These are phyloP conservation scores for Sturnus vulgaris DNA, from an alignment of 2,113 vertebrate species.

Conservation along the genomic window DNA sequence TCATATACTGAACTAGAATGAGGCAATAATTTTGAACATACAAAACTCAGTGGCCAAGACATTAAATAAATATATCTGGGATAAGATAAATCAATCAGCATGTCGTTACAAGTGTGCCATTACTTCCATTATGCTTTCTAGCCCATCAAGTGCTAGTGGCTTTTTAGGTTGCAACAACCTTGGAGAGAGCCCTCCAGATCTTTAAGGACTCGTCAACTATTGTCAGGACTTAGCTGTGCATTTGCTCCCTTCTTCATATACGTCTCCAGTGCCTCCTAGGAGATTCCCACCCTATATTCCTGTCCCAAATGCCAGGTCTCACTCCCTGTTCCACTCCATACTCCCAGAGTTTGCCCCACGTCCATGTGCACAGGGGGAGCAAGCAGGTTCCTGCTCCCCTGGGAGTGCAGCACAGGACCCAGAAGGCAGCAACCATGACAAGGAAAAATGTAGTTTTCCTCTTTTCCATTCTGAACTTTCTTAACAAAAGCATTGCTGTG, in stretches of 20 bases:
- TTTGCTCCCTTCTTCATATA: neutral
- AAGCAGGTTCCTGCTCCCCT: neutral
- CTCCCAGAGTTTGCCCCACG: neutral
- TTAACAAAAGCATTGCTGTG: neutral
- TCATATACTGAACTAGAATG: neutral
- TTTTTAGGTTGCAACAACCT: neutral
- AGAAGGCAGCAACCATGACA: neutral
- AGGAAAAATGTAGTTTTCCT: neutral
- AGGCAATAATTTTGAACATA: neutral
- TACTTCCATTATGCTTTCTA: neutral
- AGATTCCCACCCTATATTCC: neutral
- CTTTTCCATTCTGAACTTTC: neutral
- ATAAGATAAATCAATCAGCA: neutral
- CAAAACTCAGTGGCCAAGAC: neutral
- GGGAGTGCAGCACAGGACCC: neutral
- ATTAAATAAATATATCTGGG: neutral
- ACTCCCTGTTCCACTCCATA: rapidly evolving
- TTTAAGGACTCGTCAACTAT: neutral
- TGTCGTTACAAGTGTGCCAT: neutral
- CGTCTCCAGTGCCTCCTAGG: neutral
- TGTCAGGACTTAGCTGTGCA: neutral
- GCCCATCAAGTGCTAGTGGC: neutral
- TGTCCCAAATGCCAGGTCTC: neutral
- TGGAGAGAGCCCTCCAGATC: neutral
- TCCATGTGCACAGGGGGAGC: rapidly evolving